These are phyloP conservation scores for Chlorops oryzae DNA, from an alignment of 1,140 invertebrate genomes.

Conservation along the genomic window DNA sequence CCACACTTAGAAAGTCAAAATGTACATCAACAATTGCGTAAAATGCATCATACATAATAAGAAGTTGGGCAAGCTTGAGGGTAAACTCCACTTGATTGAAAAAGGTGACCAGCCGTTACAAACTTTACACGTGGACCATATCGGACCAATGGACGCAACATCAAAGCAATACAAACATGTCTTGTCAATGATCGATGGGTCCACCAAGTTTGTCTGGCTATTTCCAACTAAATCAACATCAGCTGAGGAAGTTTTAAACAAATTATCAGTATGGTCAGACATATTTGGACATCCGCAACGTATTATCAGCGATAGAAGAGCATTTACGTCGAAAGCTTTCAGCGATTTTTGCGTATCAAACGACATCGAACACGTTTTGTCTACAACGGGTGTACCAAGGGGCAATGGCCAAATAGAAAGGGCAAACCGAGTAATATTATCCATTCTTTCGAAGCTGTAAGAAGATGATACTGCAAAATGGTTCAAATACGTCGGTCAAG, in stretches of 20 bases:
- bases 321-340: slow-evolving; percentile 29
- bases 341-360: slow-evolving; percentile 14
- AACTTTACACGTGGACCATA: slow-evolving; percentile 19
- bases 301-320: slow-evolving; percentile 37
- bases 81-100: background rate
- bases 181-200: slow-evolving; percentile 40
- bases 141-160: slow-evolving; percentile 36
- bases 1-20: background rate
- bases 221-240: slow-evolving; percentile 14
- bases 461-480: slow-evolving; percentile 14
- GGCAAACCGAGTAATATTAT: no score
- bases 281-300: slow-evolving; percentile 34
- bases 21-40: background rate
- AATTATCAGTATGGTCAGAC: slow-evolving; percentile 5
- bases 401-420: no score
- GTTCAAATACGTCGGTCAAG: slow-evolving; percentile 14
- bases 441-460: slow-evolving; percentile 20
- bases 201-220: slow-evolving; percentile 40
- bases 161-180: slow-evolving; percentile 45
- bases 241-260: background rate
- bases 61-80: background rate
- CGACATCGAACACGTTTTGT: slow-evolving; percentile 17
- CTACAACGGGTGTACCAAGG: no score
- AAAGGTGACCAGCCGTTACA: slow-evolving; percentile 8
- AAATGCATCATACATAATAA: background rate